A percentile compares a stretch with the other conserved stretches of the same genome.
Evolutionary conservation across 2,797 vertebrate species (phyloP).

Genomic region (Fistularia commersonii): DNA sequence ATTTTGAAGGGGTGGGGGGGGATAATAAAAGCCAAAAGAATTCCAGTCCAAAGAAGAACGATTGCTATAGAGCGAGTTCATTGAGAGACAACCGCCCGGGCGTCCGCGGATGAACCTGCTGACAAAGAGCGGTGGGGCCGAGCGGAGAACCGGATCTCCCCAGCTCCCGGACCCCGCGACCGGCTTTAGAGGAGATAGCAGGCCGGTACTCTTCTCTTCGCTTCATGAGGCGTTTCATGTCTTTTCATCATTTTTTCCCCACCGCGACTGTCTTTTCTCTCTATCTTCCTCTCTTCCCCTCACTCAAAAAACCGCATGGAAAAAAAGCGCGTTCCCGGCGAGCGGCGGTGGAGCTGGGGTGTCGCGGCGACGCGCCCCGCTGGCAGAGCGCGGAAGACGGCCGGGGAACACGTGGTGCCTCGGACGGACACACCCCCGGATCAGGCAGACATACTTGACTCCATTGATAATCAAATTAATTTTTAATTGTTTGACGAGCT

Average conservation of each 20-base stretch:
- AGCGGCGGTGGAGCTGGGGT: conserved; percentile 34
- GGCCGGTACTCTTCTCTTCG: conserved; percentile 1
- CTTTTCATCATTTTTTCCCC: conserved; percentile 19
- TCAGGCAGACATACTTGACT: too few species aligned
- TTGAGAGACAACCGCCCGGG: conserved; percentile 31
- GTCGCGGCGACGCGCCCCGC: too few species aligned
- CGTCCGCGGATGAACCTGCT: conserved; percentile 23
- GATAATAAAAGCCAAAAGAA: neutral
- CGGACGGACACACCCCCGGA: too few species aligned
- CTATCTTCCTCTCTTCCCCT: too few species aligned
- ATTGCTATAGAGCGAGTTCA: conserved; percentile 14
- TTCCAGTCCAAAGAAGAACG: neutral
- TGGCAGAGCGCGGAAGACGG: too few species aligned
- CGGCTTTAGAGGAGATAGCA: conserved; percentile 19
- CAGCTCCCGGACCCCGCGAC: conserved; percentile 12
- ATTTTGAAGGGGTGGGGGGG: neutral
- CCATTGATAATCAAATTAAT: too few species aligned
- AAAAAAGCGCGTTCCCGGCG: conserved; percentile 53
- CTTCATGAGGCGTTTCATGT: conserved; percentile 14
- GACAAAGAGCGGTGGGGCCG: conserved; percentile 52
- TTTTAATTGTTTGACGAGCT: too few species aligned
- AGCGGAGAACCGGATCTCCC: conserved; percentile 20
- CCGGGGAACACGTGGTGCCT: too few species aligned
- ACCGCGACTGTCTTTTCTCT: too few species aligned
- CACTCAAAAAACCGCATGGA: too few species aligned